phyloP scores from a whole-genome alignment of 2,113 vertebrate species.

The Mustela lutreola region DNA sequence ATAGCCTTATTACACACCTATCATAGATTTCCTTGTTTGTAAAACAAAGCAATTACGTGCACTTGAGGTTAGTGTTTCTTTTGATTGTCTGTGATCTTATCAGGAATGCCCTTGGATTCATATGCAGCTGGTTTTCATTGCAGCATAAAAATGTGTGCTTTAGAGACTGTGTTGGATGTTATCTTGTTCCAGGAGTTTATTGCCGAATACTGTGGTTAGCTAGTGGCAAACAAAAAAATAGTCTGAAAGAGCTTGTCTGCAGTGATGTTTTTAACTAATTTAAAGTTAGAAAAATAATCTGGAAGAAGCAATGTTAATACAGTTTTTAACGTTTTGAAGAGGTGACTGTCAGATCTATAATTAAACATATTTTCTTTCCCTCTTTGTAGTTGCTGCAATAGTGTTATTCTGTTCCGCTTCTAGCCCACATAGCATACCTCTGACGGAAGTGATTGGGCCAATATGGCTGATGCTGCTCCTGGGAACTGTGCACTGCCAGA shows the following conservation, averaged over 20 bases:
- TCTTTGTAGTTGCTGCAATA: slow-evolving; percentile 92
- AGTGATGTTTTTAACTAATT: slow-evolving; percentile 33
- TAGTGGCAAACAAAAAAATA: background rate
- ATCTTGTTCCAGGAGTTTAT: background rate
- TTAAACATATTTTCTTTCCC: slow-evolving; percentile 68
- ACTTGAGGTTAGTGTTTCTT: slow-evolving; percentile 1
- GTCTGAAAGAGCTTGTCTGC: background rate
- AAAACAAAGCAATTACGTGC: slow-evolving; percentile 45
- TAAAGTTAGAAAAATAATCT: slow-evolving; percentile 55
- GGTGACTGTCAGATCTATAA: background rate
- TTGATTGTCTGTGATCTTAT: background rate
- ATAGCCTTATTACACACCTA: background rate
- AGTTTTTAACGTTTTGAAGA: slow-evolving; percentile 40
- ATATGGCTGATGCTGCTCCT: slow-evolving; percentile 98
- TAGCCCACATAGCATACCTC: slow-evolving; percentile 93
- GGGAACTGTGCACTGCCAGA: slow-evolving; percentile 99
- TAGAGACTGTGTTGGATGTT: background rate
- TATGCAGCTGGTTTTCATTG: background rate
- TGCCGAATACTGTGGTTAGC: slow-evolving; percentile 1
- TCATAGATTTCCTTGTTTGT: slow-evolving; percentile 4
- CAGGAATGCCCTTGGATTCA: background rate
- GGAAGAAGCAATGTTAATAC: background rate
- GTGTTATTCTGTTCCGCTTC: slow-evolving; percentile 92
- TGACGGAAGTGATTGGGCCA: slow-evolving; percentile 96
- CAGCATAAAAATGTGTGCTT: slow-evolving; percentile 6